Percentiles rank a stretch among this genome's conserved stretches.
Conservation (phyloP, 2,888 invertebrate genomes). For the Octonoba sinensis region DNA sequence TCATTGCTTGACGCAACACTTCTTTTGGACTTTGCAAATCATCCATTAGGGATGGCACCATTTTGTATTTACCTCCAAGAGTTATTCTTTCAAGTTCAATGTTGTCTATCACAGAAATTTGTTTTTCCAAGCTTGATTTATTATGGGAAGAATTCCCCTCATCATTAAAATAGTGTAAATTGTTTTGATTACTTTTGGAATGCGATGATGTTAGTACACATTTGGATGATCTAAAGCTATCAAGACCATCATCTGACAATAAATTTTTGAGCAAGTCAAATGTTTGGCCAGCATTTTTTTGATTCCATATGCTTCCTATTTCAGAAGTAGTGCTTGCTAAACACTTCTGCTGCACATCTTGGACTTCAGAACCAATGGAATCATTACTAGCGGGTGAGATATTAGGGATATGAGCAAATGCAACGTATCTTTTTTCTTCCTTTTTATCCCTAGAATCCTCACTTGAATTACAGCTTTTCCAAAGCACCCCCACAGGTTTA, state of each 20-base stretch:
- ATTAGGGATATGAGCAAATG: slow-evolving; percentile 10
- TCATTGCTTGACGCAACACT: slow-evolving; percentile 59
- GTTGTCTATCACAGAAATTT: slow-evolving; percentile 54
- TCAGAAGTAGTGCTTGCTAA: slow-evolving; percentile 46
- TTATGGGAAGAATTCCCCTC: slow-evolving; percentile 4
- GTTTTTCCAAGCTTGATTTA: slow-evolving; percentile 8
- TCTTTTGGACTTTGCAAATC: slow-evolving; percentile 61
- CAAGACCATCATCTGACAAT: slow-evolving; percentile 52
- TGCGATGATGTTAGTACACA: slow-evolving; percentile 41
- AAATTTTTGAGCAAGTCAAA: slow-evolving; percentile 56
- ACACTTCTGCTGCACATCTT: slow-evolving; percentile 36
- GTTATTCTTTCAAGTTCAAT: slow-evolving; percentile 31
- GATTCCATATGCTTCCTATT: slow-evolving; percentile 54
- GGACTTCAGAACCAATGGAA: slow-evolving; percentile 19
- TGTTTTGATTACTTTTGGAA: slow-evolving; percentile 20
- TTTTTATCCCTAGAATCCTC: background rate
- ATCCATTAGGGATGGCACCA: slow-evolving; percentile 55
- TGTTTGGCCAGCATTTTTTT: slow-evolving; percentile 39
- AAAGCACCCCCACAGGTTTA: slow-evolving; percentile 51
- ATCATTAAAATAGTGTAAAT: slow-evolving; percentile 33
- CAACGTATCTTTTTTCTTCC: slow-evolving; percentile 15
- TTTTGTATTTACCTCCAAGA: slow-evolving; percentile 36
- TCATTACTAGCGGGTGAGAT: background rate
- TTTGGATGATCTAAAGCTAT: slow-evolving; percentile 52
- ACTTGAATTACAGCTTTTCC: slow-evolving; percentile 25